A percentile compares a stretch with the other conserved stretches of the same genome.
These are phyloP conservation scores for Pangasius djambal DNA, from an alignment of 2,797 vertebrate genomes.

Conservation along the genomic window DNA sequence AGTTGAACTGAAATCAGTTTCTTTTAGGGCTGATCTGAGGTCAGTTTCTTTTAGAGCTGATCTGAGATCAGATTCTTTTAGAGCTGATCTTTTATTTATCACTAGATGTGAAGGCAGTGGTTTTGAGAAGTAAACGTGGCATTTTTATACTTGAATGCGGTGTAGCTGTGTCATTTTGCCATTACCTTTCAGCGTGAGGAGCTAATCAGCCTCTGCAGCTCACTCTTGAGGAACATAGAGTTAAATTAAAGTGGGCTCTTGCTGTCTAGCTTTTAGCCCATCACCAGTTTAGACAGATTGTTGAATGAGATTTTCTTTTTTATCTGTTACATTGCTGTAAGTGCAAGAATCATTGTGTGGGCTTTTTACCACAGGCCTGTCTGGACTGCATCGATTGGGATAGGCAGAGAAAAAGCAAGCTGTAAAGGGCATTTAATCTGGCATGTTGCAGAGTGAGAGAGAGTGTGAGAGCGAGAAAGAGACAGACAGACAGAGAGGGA, in stretches of 20 bases:
- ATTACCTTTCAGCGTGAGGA: constrained; percentile 19
- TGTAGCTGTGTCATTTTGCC: not conserved
- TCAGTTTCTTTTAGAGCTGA: not conserved
- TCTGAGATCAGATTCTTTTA: not conserved
- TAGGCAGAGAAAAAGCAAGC: constrained; percentile 18
- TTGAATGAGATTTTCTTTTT: constrained; percentile 31
- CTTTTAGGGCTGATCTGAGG: not conserved
- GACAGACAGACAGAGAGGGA: not conserved
- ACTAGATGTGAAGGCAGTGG: too few relatives aligned
- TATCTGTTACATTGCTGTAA: constrained; percentile 23
- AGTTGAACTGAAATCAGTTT: not conserved
- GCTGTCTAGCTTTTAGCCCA: constrained; percentile 11
- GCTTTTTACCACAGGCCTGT: constrained; percentile 19
- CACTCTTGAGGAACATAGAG: constrained; percentile 13
- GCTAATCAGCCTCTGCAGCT: constrained; percentile 28
- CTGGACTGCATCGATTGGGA: constrained; percentile 18
- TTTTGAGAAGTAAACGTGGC: not conserved
- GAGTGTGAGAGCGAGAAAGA: constrained; percentile 6
- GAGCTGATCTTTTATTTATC: not conserved
- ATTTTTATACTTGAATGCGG: not conserved
- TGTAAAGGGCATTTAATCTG: constrained; percentile 47
- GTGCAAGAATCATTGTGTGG: constrained; percentile 31
- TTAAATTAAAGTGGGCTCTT: constrained; percentile 20
- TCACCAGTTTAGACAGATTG: constrained; percentile 23
- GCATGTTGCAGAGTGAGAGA: not conserved